Base-by-base conservation (phyloP, 2,113 vertebrate species). In the Vulpes ferrilata region DNA sequence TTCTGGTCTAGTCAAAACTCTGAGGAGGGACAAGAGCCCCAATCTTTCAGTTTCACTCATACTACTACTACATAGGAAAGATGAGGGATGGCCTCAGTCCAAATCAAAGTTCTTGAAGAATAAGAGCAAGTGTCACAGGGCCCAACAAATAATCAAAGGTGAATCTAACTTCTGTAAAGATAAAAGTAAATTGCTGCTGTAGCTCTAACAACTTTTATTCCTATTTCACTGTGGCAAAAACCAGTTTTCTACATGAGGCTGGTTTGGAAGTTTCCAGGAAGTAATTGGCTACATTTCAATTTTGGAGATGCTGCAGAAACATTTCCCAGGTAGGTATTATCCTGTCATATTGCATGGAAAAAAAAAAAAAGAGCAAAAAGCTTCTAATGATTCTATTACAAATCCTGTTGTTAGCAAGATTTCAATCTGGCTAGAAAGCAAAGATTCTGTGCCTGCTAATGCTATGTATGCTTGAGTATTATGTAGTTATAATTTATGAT, bases 191-290 rank as follows among this genome's bases (percentile, higher is more conserved):
- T 60, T 20, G 23, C 30, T 88, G 67, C 20, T 79, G 65, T 30
- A 48, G 27, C 13, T 67, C 65, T 85, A 73, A 32, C 38, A 84
- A 62, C 11, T 88, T 81, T 74, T 79, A n/a, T 74, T 87, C 12
- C 65, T 27, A n/a, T 87, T 73, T 97, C 43, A 51, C n/a, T 95
- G 25, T 67, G 60, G 51, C 19, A 93, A 96, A 51, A 51, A 22
- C 30, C 65, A 86, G 0, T 83, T 88, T 87, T 93, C 53, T 82
- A 32, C 25, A n/a, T 78, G 55, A 81, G 55, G 12, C 65, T 93
- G 53, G 10, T 65, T 93, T 88, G n/a, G 7, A 94, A 16, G 35
- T 38, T 25, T 84, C 16, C 8, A 86, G 55, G 65, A 90, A 94
- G 85, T 71, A 95, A 48, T 30, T 90, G 78, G 27, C 60, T 78